These are phyloP conservation scores for Eulemur rufifrons DNA, from an alignment of 2,113 vertebrate genomes.

Conservation along the genomic window DNA sequence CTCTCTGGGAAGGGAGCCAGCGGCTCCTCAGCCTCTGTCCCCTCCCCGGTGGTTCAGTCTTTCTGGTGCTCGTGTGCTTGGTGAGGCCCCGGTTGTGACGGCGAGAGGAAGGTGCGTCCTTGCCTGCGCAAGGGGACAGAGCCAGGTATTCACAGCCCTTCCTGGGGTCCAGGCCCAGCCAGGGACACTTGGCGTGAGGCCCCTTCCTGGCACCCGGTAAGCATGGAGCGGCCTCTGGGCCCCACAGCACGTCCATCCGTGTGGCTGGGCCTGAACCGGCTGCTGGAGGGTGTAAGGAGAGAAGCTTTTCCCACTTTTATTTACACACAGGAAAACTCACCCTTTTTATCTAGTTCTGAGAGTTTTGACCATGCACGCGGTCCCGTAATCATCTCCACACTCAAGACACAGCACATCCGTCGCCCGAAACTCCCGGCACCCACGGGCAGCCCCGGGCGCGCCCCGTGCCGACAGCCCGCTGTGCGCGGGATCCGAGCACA, in stretches of 20 bases:
- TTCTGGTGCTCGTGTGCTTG: rapidly evolving
- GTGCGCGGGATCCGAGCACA: rapidly evolving
- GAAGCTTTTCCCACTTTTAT: rapidly evolving
- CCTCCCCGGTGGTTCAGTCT: rapidly evolving
- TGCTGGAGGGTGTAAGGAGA: rapidly evolving
- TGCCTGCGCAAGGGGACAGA: too few relatives aligned
- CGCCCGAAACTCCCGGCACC: rapidly evolving
- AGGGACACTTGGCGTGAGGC: rapidly evolving
- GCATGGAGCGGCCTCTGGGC: background rate
- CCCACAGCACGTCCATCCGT: rapidly evolving
- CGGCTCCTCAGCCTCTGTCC: rapidly evolving
- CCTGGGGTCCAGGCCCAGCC: background rate
- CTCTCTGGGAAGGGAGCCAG: constrained; percentile 12
- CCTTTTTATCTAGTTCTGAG: background rate
- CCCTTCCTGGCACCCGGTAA: rapidly evolving
- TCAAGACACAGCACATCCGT: rapidly evolving
- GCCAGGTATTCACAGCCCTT: too few relatives aligned
- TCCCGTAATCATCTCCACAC: rapidly evolving
- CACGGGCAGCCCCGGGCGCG: rapidly evolving
- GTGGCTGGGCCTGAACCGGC: rapidly evolving
- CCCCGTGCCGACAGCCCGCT: rapidly evolving
- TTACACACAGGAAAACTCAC: rapidly evolving
- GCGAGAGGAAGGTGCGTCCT: rapidly evolving
- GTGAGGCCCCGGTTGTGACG: background rate
- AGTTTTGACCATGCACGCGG: rapidly evolving